Percentiles rank a stretch among this genome's conserved stretches.
Conservation (phyloP, 2,797 vertebrate genomes). For the Bradypus variegatus region DNA sequence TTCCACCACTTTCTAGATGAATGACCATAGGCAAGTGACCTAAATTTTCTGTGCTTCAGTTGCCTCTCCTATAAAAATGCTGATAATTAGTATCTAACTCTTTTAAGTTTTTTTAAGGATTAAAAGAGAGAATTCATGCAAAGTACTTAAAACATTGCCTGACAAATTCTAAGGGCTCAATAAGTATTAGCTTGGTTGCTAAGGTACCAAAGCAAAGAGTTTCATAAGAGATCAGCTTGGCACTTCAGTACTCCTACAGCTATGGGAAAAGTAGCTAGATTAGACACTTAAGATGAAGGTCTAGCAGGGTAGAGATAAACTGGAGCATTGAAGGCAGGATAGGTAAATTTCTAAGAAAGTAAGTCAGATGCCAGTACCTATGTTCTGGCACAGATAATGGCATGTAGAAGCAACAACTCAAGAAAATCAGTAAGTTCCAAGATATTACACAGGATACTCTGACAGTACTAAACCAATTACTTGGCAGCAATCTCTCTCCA, state of each 20-base stretch:
- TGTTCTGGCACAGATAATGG: background rate
- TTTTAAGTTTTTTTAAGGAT: background rate
- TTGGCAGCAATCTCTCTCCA: background rate
- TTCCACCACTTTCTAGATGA: background rate
- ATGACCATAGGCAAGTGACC: background rate
- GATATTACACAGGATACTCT: background rate
- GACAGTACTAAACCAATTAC: background rate
- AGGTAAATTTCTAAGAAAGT: background rate
- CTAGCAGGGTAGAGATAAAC: background rate
- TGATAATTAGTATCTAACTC: background rate
- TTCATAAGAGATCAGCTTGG: background rate
- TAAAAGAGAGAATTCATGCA: background rate
- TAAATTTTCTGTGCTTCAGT: background rate
- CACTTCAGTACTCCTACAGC: background rate
- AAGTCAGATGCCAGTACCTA: background rate
- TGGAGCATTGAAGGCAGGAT: background rate
- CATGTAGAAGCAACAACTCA: background rate
- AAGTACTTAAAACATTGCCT: background rate
- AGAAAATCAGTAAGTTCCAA: background rate
- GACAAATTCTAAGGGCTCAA: background rate
- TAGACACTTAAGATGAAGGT: background rate
- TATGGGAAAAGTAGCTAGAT: background rate
- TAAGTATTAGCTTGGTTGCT: background rate
- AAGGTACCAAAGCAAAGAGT: background rate
- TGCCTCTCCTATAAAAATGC: background rate